A percentile compares a stretch with the other conserved stretches of the same genome.
Conservation (phyloP, 2,113 vertebrate species). For the Antigone vipio region DNA sequence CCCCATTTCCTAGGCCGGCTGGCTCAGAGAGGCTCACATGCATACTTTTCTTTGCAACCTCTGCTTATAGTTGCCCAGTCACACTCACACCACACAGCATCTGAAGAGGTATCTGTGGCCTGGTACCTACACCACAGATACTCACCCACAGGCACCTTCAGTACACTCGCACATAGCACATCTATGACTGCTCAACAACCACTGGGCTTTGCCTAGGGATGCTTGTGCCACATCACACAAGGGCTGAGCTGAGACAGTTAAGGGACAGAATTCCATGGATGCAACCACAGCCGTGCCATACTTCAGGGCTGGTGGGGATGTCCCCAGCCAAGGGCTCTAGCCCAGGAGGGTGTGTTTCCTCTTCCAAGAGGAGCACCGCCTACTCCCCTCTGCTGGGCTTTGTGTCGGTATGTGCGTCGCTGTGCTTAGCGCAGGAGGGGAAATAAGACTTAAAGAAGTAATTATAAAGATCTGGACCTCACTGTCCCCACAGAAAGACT, state of each 20-base stretch:
- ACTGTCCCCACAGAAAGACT: background rate
- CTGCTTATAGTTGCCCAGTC: background rate
- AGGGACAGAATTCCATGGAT: background rate
- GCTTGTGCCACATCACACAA: background rate
- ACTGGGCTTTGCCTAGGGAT: background rate
- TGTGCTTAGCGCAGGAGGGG: background rate
- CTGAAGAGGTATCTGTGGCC: fast-evolving
- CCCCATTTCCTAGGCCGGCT: background rate
- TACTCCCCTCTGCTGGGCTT: background rate
- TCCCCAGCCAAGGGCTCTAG: fast-evolving
- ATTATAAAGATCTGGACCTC: background rate
- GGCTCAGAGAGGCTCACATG: fast-evolving
- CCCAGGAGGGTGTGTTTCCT: fast-evolving
- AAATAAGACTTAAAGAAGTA: background rate
- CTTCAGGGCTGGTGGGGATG: background rate
- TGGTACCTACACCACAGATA: background rate
- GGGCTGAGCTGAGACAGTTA: background rate
- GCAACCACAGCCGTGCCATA: fast-evolving
- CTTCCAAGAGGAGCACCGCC: background rate
- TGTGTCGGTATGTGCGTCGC: too few relatives aligned
- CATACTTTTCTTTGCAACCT: background rate
- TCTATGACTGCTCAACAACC: background rate
- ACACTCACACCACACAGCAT: background rate
- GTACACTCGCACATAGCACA: background rate
- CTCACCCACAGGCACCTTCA: background rate